phyloP scores from a whole-genome alignment of 2,113 vertebrate species.

The Centropus unirufus region DNA sequence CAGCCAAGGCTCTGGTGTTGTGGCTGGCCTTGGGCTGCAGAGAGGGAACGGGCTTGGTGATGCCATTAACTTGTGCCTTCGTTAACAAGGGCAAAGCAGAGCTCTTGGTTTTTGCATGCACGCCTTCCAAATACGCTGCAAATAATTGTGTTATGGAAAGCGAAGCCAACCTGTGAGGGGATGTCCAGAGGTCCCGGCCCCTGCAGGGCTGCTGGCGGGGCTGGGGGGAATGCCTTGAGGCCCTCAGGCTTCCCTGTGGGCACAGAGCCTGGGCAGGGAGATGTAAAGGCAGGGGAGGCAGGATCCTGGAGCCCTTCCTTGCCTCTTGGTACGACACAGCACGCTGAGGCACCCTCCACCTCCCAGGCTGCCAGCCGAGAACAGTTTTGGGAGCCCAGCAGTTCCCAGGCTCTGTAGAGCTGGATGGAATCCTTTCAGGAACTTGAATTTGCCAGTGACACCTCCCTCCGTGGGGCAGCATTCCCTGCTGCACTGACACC shows the following conservation, averaged over 20 bases:
- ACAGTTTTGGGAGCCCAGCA: neutral
- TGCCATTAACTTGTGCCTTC: neutral
- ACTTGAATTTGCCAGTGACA: accelerated
- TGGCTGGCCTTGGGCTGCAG: neutral
- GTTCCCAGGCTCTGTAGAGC: accelerated
- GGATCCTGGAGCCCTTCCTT: neutral
- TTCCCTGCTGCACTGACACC: neutral
- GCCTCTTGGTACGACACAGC: accelerated
- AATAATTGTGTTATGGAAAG: accelerated
- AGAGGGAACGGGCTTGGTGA: neutral
- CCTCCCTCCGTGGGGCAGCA: neutral
- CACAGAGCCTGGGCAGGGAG: neutral
- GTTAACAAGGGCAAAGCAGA: neutral
- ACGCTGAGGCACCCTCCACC: neutral
- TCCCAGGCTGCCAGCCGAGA: neutral
- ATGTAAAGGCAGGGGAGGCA: neutral
- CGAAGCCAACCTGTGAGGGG: neutral
- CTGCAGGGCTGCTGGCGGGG: neutral
- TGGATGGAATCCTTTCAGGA: neutral
- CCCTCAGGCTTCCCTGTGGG: neutral
- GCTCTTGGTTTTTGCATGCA: neutral
- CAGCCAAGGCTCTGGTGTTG: neutral
- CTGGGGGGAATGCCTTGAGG: neutral
- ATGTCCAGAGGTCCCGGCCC: neutral
- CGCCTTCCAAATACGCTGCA: neutral